Conservation (phyloP, 2,797 vertebrate species). For the Microctenopoma steveboyesi region DNA sequence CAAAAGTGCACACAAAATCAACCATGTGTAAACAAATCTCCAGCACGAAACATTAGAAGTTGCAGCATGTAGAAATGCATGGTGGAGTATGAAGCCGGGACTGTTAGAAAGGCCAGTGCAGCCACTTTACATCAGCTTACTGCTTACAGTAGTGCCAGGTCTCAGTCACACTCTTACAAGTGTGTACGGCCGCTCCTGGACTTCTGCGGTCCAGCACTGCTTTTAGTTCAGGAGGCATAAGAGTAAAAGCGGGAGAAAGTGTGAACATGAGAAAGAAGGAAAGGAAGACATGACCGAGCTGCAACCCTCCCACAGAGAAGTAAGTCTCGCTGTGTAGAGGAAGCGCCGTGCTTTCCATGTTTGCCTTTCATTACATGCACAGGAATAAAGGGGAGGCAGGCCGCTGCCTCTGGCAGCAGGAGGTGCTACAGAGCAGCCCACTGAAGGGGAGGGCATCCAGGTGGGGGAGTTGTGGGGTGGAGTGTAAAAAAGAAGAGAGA, state of each 20-base stretch:
- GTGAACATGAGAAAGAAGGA: constrained; percentile 2
- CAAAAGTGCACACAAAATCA: constrained; percentile 5
- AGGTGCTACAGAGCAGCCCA: constrained; percentile 65
- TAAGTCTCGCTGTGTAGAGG: constrained; percentile 26
- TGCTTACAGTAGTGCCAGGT: neutral
- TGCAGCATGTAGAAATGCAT: neutral
- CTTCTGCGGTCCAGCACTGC: neutral
- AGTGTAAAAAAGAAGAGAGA: neutral
- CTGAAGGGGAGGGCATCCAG: constrained; percentile 33
- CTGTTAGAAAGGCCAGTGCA: constrained; percentile 17
- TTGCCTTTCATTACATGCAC: constrained; percentile 30
- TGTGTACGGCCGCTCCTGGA: neutral
- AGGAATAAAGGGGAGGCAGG: constrained; percentile 16
- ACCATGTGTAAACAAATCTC: constrained; percentile 11
- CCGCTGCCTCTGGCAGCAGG: constrained; percentile 62
- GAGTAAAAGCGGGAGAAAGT: constrained; percentile 30
- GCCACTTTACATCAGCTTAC: constrained; percentile 27
- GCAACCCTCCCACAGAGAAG: constrained; percentile 29
- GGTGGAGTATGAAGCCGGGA: constrained; percentile 15
- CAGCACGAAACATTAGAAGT: constrained; percentile 14
- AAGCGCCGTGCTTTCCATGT: constrained; percentile 29
- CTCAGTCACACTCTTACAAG: constrained; percentile 17
- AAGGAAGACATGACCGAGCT: constrained; percentile 22
- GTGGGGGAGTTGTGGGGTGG: constrained; percentile 29
- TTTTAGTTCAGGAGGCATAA: neutral